phyloP scores from a whole-genome alignment of 2,888 invertebrate species.

The Trilocha varians region DNA sequence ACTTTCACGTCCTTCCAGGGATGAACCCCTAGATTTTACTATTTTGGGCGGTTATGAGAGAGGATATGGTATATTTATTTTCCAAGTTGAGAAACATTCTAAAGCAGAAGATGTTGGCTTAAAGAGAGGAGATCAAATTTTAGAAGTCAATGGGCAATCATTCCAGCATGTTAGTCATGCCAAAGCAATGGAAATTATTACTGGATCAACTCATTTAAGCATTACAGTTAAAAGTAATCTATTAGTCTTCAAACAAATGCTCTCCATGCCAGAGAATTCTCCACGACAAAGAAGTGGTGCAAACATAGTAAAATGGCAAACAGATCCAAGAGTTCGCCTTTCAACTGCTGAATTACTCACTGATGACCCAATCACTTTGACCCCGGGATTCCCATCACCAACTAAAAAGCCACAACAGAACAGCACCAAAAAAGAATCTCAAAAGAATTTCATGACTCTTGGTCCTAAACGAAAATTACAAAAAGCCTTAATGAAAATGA shows the following conservation, averaged over 20 bases:
- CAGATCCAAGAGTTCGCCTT: slow-evolving; percentile 81
- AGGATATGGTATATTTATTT: slow-evolving; percentile 94
- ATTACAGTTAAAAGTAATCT: slow-evolving; percentile 98
- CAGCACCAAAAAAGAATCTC: slow-evolving; percentile 75
- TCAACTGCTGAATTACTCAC: slow-evolving; percentile 83
- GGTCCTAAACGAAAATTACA: slow-evolving; percentile 89
- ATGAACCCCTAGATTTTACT: slow-evolving; percentile 94
- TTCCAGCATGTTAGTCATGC: slow-evolving; percentile 94
- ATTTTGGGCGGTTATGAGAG: slow-evolving; percentile 95
- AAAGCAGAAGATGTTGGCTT: slow-evolving; percentile 97
- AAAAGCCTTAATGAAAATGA: slow-evolving; percentile 91
- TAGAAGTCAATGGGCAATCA: slow-evolving; percentile 98
- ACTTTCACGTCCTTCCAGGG: slow-evolving; percentile 91
- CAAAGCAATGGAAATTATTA: slow-evolving; percentile 92
- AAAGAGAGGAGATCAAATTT: slow-evolving; percentile 96
- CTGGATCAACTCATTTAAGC: slow-evolving; percentile 95
- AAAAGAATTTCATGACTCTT: slow-evolving; percentile 91
- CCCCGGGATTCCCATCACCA: slow-evolving; percentile 68
- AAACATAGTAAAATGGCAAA: slow-evolving; percentile 78
- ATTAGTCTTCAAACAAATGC: slow-evolving; percentile 83
- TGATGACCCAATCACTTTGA: slow-evolving; percentile 59
- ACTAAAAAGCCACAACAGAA: slow-evolving; percentile 72
- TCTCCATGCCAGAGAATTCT: slow-evolving; percentile 83
- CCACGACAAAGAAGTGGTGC: slow-evolving; percentile 80
- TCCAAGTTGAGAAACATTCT: slow-evolving; percentile 93